A percentile compares a stretch with the other conserved stretches of the same genome.
Evolutionary conservation across 2,797 vertebrate genomes (phyloP).

Genomic region (Chelon auratus): DNA sequence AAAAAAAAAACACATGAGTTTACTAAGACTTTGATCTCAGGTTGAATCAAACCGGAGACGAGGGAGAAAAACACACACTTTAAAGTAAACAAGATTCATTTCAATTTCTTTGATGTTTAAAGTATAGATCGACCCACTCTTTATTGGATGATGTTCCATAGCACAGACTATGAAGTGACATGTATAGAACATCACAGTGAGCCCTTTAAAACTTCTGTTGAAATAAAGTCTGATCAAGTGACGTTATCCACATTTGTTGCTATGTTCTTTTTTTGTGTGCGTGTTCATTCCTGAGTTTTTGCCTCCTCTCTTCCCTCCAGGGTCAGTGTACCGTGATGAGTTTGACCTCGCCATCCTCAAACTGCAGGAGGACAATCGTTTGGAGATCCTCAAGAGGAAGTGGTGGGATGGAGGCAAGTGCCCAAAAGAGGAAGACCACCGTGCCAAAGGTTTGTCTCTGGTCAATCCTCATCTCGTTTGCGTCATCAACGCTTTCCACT

Average conservation of each 20-base stretch:
- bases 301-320: slow-evolving; percentile 71
- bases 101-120: slow-evolving; percentile 54
- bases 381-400: slow-evolving; percentile 97
- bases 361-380: slow-evolving; percentile 97
- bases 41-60: slow-evolving; percentile 37
- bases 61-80: slow-evolving; percentile 17
- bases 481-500: neutral
- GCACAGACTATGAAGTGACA: slow-evolving; percentile 19
- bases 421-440: slow-evolving; percentile 97
- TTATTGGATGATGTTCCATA: slow-evolving; percentile 14
- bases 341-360: slow-evolving; percentile 98
- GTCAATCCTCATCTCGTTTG: slow-evolving; percentile 14
- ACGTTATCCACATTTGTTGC: neutral
- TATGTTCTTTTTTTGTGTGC: neutral
- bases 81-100: slow-evolving; percentile 63
- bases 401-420: slow-evolving; percentile 99
- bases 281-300: neutral
- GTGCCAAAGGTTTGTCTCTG: slow-evolving; percentile 92
- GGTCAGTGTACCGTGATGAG: slow-evolving; percentile 93
- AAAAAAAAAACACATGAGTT: slow-evolving; percentile 44
- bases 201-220: slow-evolving; percentile 3
- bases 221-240: slow-evolving; percentile 3
- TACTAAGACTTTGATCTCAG: slow-evolving; percentile 59
- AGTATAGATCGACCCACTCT: slow-evolving; percentile 33
- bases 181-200: slow-evolving; percentile 15